Base-by-base conservation (phyloP, 2,888 invertebrate species). In the Phortica okadai region DNA sequence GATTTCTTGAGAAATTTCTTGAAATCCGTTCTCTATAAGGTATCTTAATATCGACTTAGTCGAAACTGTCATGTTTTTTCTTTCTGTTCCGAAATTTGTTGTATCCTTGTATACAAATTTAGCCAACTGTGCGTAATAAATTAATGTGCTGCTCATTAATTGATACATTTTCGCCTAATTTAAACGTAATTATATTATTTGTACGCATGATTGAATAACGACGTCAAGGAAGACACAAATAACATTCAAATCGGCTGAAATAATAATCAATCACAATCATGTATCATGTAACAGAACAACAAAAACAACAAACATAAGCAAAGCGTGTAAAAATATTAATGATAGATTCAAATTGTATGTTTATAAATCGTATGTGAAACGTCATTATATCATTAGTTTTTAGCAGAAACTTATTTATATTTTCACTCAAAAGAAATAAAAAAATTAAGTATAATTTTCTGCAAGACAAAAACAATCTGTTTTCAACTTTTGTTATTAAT, bases 241-340 rank as follows among this genome's bases (percentile, higher is more conserved):
- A 50, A 50, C 50, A 50, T 50, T 50, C 50, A 14, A 58, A 76
- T 82, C 83, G 82, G 82, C 78, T 50, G 6, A 11, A 64, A 41
- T 56, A 64, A 10, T 44, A 45, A 70, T 62, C 33, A 69, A 50
- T 75, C 76, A 78, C 78, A 78, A 79, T 62, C 75, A 75, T 64
- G 69, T 44, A 25, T 45, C 56, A 56, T 58, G 54, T 16, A 50
- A 6, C 1, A 50, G 14, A 50, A 50, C 69, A 56, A 41, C 45
- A 62, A 74, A 74, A 82, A 87, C 86, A 50, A 50, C 14, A 50
- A 50, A 50, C 50, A 50, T 1, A 8, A 50, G 8, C 10, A 11
- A 5, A 11, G 87, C 86, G 45, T 56, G 76, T 0, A 80, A 88
- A 6, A 83, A 84, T 72, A 88, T 84, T 44, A 79, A 85, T 41